Conservation (phyloP, 23 tunicate species). For the Oikopleura vanhoeffeni region DNA sequence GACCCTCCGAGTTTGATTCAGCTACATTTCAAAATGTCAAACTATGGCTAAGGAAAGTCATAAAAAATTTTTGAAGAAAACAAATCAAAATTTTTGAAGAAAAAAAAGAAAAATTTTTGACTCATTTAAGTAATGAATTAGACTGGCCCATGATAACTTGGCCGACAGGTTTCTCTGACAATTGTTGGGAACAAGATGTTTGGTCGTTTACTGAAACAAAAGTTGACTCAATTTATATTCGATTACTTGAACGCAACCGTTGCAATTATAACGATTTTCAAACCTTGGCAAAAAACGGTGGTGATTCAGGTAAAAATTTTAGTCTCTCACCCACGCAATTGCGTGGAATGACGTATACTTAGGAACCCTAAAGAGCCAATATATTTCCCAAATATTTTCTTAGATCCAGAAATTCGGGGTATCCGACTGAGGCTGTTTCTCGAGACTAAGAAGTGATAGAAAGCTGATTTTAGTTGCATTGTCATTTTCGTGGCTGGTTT, state of each 20-base stretch:
- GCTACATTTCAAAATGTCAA: slow-evolving; percentile 49
- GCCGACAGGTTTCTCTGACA: slow-evolving; percentile 31
- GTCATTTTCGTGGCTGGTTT: too few species aligned
- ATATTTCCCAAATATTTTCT: too few species aligned
- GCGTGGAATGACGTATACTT: too few species aligned
- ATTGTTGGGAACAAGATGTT: background rate
- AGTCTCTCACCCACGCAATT: too few species aligned
- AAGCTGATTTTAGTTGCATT: too few species aligned
- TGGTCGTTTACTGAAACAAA: slow-evolving; percentile 31
- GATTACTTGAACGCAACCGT: slow-evolving; percentile 22
- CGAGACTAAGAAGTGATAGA: too few species aligned
- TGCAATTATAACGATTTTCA: slow-evolving; percentile 68
- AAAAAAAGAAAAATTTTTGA: slow-evolving; percentile 24
- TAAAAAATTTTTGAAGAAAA: background rate
- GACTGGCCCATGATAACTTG: slow-evolving; percentile 74
- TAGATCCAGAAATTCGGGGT: too few species aligned
- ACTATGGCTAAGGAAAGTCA: background rate
- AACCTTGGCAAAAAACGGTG: slow-evolving; percentile 66
- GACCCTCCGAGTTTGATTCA: slow-evolving; percentile 15
- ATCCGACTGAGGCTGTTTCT: too few species aligned
- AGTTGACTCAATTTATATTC: slow-evolving; percentile 44
- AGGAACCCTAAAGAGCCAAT: too few species aligned
- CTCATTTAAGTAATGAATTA: slow-evolving; percentile 38
- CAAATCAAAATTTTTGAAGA: slow-evolving; percentile 17
- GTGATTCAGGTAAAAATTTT: slow-evolving; percentile 38